These are phyloP conservation scores for Oceanodroma tethys DNA, from an alignment of 2,113 vertebrate genomes.

Conservation along the genomic window DNA sequence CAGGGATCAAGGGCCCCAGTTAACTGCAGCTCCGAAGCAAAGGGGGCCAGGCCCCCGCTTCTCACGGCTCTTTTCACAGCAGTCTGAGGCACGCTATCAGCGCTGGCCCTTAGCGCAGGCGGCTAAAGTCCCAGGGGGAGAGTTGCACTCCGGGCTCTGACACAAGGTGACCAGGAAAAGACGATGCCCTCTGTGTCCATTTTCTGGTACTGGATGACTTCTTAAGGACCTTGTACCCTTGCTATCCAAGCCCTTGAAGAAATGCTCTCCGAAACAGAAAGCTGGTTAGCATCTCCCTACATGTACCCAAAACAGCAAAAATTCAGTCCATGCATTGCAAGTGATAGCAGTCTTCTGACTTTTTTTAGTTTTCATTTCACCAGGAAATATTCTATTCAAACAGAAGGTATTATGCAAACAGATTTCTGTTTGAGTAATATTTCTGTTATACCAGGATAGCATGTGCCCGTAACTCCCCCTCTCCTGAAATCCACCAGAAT, in stretches of 20 bases:
- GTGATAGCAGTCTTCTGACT: background rate
- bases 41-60: rapidly evolving
- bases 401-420: background rate
- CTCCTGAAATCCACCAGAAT: background rate
- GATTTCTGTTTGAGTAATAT: constrained; percentile 16
- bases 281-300: background rate
- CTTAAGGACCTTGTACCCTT: background rate
- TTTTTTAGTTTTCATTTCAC: background rate
- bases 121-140: background rate
- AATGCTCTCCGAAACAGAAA: background rate
- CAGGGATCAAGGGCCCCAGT: background rate
- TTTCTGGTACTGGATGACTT: background rate
- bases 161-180: background rate
- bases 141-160: rapidly evolving
- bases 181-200: background rate
- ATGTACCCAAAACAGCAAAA: background rate
- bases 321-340: background rate
- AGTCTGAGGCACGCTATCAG: background rate
- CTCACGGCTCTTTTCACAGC: background rate
- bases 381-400: constrained; percentile 40
- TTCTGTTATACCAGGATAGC: background rate
- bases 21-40: background rate
- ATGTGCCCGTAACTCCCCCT: constrained; percentile 14
- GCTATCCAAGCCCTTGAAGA: background rate
- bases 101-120: rapidly evolving